These are phyloP conservation scores for Cyprinodon diabolis DNA, from an alignment of 2,797 vertebrate species.

Conservation along the genomic window DNA sequence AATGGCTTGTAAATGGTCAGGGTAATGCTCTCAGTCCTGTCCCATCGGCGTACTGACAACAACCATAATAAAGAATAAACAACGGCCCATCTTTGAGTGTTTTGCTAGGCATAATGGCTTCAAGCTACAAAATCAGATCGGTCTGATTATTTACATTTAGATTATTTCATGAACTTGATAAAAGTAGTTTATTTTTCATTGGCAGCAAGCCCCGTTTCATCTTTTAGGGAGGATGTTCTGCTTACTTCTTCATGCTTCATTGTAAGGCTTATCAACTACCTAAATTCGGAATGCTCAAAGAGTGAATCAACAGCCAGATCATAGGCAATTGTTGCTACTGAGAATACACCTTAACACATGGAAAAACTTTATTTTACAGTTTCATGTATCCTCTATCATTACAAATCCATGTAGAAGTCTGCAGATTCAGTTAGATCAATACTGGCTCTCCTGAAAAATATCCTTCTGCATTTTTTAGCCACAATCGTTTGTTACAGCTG, in stretches of 20 bases:
- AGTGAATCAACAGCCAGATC: not conserved
- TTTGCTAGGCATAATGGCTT: constrained; percentile 33
- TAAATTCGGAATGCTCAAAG: not conserved
- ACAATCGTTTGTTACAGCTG: not conserved
- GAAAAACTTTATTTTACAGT: not conserved
- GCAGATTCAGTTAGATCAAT: not conserved
- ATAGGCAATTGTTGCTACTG: not conserved
- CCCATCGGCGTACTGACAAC: constrained; percentile 58
- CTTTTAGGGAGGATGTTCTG: not conserved
- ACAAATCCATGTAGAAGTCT: not conserved
- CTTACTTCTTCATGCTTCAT: not conserved
- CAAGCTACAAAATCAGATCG: constrained; percentile 33
- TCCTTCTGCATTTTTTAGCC: not conserved
- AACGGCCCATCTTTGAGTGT: constrained; percentile 50
- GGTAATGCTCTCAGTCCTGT: constrained; percentile 54
- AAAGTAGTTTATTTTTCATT: not conserved
- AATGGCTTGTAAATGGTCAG: constrained; percentile 59
- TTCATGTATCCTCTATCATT: not conserved
- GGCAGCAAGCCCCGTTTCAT: not conserved
- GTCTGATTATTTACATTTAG: constrained; percentile 59
- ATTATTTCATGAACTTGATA: constrained; percentile 23
- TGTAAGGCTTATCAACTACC: not conserved
- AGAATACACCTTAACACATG: not conserved
- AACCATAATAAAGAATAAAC: constrained; percentile 67
- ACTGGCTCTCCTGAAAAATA: not conserved